These are phyloP conservation scores for Canis aureus DNA, from an alignment of 2,113 vertebrate species.

Conservation along the genomic window DNA sequence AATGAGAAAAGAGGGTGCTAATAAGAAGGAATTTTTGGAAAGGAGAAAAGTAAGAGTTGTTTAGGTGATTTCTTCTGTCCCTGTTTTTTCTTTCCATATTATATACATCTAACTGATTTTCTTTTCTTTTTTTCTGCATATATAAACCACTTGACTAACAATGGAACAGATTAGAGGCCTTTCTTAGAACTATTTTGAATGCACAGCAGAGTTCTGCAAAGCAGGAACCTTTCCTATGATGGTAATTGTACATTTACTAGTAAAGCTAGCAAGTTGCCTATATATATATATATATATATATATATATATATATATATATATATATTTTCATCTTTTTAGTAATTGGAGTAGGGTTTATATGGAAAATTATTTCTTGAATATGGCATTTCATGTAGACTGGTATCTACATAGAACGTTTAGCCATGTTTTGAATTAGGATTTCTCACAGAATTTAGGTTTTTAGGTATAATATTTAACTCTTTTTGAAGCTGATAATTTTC, in stretches of 20 bases:
- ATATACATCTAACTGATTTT: slow-evolving; percentile 88
- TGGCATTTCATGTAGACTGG: slow-evolving; percentile 82
- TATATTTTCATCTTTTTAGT: slow-evolving; percentile 56
- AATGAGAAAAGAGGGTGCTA: slow-evolving; percentile 49
- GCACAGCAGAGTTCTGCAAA: slow-evolving; percentile 87
- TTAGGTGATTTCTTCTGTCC: slow-evolving; percentile 86
- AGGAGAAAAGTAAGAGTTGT: slow-evolving; percentile 79
- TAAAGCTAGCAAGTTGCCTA: slow-evolving; percentile 83
- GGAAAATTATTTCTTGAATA: slow-evolving; percentile 80
- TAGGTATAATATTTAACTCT: slow-evolving; percentile 22
- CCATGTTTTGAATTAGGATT: slow-evolving; percentile 81
- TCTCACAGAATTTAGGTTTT: slow-evolving; percentile 65
- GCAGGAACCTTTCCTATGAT: slow-evolving; percentile 87
- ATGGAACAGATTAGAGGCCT: slow-evolving; percentile 90
- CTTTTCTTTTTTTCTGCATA: slow-evolving; percentile 87
- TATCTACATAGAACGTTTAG: slow-evolving; percentile 80
- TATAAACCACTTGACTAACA: slow-evolving; percentile 91
- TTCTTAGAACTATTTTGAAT: slow-evolving; percentile 89
- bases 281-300: background rate
- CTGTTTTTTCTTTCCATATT: slow-evolving; percentile 86
- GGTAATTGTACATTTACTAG: slow-evolving; percentile 89
- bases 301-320: background rate
- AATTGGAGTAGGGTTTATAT: slow-evolving; percentile 70
- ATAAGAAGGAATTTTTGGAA: slow-evolving; percentile 62
- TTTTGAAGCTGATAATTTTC: slow-evolving; percentile 47